These are phyloP conservation scores for Nephila pilipes DNA, from an alignment of 1,140 invertebrate species.

Conservation along the genomic window DNA sequence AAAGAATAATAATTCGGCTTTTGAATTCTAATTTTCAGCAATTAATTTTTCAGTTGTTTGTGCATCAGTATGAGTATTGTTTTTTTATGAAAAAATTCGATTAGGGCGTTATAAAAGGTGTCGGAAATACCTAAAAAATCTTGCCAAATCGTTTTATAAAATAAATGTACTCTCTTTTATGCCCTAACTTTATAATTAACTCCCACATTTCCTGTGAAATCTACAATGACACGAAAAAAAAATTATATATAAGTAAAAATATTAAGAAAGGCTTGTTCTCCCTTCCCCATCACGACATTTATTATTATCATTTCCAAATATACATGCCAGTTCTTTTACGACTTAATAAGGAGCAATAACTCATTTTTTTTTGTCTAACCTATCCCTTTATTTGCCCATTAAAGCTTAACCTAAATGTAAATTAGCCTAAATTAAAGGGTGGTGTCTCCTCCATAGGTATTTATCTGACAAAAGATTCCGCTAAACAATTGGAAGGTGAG, in stretches of 20 bases:
- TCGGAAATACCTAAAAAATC: too few relatives aligned
- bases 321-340: neutral
- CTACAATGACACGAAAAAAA: neutral
- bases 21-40: too few relatives aligned
- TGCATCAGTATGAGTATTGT: too few relatives aligned
- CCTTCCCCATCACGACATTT: neutral
- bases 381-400: slow-evolving; percentile 14
- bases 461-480: slow-evolving; percentile 48
- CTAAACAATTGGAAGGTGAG: neutral
- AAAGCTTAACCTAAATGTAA: slow-evolving; percentile 52
- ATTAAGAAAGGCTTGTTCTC: neutral
- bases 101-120: too few relatives aligned
- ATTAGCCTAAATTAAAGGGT: slow-evolving; percentile 67
- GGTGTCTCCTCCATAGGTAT: neutral
- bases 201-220: neutral
- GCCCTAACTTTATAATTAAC: too few relatives aligned
- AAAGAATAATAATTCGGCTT: too few relatives aligned
- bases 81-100: too few relatives aligned
- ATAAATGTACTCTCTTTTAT: too few relatives aligned
- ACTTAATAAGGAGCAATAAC: slow-evolving; percentile 33
- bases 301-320: neutral
- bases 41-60: too few relatives aligned
- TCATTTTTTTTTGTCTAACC: neutral
- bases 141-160: too few relatives aligned
- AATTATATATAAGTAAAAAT: too few relatives aligned